Evolutionary conservation across 2,113 vertebrate species (phyloP).

Genomic region (Labrus mixtus): DNA sequence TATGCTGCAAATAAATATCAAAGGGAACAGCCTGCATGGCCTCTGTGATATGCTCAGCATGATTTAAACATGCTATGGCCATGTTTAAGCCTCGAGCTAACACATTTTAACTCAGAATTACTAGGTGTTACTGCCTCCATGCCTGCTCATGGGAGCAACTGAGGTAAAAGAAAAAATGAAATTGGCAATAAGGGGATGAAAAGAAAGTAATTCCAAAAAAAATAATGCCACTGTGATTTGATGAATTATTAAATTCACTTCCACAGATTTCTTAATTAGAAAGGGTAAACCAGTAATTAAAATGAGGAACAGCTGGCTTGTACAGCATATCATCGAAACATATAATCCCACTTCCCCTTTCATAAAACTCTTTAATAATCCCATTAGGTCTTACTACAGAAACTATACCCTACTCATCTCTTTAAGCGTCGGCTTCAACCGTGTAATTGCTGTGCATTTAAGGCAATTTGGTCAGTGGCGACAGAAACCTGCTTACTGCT

Average conservation of each 20-base stretch:
- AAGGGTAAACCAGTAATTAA: conserved; percentile 81
- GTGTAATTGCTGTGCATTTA: conserved; percentile 83
- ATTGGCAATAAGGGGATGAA: conserved; percentile 10
- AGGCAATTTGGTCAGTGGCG: conserved; percentile 83
- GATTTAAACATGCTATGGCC: conserved; percentile 72
- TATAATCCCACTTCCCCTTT: conserved; percentile 65
- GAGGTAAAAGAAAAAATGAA: conserved; percentile 30
- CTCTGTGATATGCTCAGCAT: conserved; percentile 68
- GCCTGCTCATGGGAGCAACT: conserved; percentile 4
- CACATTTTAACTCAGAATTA: conserved; percentile 64
- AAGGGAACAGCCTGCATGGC: conserved; percentile 62
- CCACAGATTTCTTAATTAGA: conserved; percentile 79
- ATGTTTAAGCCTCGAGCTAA: conserved; percentile 71
- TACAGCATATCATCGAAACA: conserved; percentile 64
- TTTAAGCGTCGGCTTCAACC: conserved; percentile 70
- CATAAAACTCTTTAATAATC: conserved; percentile 78
- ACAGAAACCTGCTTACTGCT: conserved; percentile 81
- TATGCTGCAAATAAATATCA: conserved; percentile 75
- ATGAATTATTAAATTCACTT: conserved; percentile 73
- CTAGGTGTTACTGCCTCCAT: conserved; percentile 35
- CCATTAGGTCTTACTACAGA: conserved; percentile 77
- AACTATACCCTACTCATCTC: conserved; percentile 76
- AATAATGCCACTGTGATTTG: conserved; percentile 46
- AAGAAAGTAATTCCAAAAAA: conserved; percentile 36
- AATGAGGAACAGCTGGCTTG: conserved; percentile 65